These are phyloP conservation scores for Drosophila hydei DNA, from an alignment of 1,140 invertebrate genomes.

Conservation along the genomic window DNA sequence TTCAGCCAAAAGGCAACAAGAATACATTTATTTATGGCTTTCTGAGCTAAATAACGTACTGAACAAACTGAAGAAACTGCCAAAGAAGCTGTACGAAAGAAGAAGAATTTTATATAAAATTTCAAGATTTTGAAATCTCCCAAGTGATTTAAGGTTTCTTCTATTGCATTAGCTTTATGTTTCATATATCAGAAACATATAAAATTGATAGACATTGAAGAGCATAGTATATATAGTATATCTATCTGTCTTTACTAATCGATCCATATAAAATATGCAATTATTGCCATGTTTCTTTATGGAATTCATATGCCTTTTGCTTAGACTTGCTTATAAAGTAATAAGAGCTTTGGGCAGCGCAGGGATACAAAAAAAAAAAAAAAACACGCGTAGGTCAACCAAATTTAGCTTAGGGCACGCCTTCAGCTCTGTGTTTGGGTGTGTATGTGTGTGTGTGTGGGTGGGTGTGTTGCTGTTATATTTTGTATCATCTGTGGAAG, in stretches of 20 bases:
- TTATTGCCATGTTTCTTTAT: too few species aligned
- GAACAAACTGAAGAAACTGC: slow-evolving; percentile 15
- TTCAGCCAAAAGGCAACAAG: slow-evolving; percentile 44
- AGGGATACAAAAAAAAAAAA: background rate
- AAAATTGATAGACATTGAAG: too few species aligned
- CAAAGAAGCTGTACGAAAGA: background rate
- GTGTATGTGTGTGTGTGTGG: slow-evolving; percentile 3
- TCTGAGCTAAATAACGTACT: slow-evolving; percentile 44
- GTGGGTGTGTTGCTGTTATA: slow-evolving; percentile 8
- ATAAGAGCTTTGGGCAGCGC: background rate
- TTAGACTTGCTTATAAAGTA: background rate
- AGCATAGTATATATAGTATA: too few species aligned
- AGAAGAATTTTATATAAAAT: too few species aligned
- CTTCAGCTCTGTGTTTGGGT: slow-evolving; percentile 4
- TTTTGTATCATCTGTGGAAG: slow-evolving; percentile 14
- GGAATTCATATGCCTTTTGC: background rate
- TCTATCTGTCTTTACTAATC: too few species aligned
- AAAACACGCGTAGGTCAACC: slow-evolving; percentile 35
- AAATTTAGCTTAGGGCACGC: slow-evolving; percentile 8
- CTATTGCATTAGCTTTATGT: too few species aligned
- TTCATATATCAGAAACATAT: too few species aligned
- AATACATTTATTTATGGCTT: slow-evolving; percentile 38
- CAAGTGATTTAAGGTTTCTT: too few species aligned
- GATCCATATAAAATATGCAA: too few species aligned
- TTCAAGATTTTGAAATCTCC: too few species aligned